Base-by-base conservation (phyloP, 2,888 invertebrate genomes). In the Pediacus dermestoides region DNA sequence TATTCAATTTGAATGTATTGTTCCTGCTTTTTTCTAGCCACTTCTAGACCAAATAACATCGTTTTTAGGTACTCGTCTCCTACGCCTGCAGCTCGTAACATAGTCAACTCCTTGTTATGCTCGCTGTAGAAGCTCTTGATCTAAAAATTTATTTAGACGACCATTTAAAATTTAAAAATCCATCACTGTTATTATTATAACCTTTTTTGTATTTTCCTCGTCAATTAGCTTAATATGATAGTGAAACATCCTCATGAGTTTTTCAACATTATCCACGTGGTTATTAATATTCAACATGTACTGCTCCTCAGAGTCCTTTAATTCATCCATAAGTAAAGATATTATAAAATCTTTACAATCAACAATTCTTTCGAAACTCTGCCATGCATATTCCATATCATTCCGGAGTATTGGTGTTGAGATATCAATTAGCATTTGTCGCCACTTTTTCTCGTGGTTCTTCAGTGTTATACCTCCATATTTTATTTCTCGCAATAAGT, bases 31-130 rank as follows among this genome's bases (percentile, higher is more conserved):
- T 61, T 64, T 33, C 53, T 57, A 3, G 54, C 67, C 10, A 75
- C 71, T 36, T 77, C 74, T 16, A 74, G 64, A 27, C 74, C 73
- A 52, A 74, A 76, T 47, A 75, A 34, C 53, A 68, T 64, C 2
- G 64, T 66, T 46, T 66, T 66, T 2, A 77, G 34, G 69, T 73
- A 57, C 69, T 74, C 50, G 71, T 77, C 62, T 68, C 74, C 40
- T 63, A 65, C 52, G 67, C 52, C 22, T 61, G 60, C 44, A 65
- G 66, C 50, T 70, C 39, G 68, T 68, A 41, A n/a, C n/a, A n/a
- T 47, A 3, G 46, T 39, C 42, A 57, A 60, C 30, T 74, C 74
- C 4, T 73, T 60, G 49, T 72, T 67, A 21, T 68, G 43, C 36
- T 50, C 39, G 21, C 42, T 30, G 26, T 50, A 45, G n/a, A n/a